These are phyloP conservation scores for Threskiornis aethiopicus DNA, from an alignment of 2,797 vertebrate species.

Conservation along the genomic window DNA sequence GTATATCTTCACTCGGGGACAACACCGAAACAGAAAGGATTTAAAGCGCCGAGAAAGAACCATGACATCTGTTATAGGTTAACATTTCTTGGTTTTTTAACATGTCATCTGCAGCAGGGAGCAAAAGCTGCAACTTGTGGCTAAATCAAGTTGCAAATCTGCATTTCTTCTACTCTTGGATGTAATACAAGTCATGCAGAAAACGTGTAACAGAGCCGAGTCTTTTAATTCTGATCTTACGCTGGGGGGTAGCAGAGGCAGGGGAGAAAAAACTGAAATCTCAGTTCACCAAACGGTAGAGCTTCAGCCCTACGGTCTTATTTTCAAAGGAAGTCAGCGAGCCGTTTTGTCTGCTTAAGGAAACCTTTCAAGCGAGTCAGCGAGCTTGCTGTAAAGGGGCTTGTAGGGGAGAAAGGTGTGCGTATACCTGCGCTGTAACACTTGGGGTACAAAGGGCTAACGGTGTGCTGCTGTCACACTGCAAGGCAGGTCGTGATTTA, in stretches of 20 bases:
- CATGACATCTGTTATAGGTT: background rate
- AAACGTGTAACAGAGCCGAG: accelerated
- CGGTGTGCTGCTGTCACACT: background rate
- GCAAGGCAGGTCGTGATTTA: background rate
- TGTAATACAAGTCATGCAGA: background rate
- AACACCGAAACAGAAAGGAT: background rate
- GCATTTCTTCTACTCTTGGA: background rate
- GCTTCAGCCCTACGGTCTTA: background rate
- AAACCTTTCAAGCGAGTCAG: background rate
- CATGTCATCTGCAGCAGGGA: background rate
- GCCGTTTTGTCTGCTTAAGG: background rate
- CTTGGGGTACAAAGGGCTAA: background rate
- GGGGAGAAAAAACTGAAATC: background rate
- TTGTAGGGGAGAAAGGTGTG: background rate
- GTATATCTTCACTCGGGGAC: background rate
- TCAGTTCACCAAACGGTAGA: background rate
- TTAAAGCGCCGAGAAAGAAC: background rate
- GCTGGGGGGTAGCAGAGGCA: background rate
- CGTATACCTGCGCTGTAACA: accelerated
- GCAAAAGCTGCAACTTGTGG: background rate
- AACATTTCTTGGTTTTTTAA: background rate
- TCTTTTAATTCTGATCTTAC: background rate
- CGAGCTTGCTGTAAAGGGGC: background rate
- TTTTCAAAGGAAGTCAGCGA: background rate
- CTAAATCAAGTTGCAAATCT: background rate